These are phyloP conservation scores for Momotus momota DNA, from an alignment of 2,797 vertebrate genomes.

Conservation along the genomic window DNA sequence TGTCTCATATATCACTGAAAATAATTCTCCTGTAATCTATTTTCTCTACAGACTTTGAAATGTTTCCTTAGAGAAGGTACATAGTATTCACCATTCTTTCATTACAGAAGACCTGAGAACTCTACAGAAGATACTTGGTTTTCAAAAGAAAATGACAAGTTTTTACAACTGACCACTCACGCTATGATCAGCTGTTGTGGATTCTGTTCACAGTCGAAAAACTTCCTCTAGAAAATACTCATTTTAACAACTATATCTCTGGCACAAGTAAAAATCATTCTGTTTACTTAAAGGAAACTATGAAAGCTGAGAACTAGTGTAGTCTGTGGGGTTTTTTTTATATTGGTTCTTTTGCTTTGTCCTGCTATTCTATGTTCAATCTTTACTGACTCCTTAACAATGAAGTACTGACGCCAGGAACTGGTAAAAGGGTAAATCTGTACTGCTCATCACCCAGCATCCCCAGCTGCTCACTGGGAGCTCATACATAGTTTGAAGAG, in stretches of 20 bases:
- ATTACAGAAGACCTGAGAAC: not conserved
- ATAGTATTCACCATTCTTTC: not conserved
- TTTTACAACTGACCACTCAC: not conserved
- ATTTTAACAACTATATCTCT: not conserved
- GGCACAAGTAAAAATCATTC: not conserved
- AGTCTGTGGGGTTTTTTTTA: fast-evolving
- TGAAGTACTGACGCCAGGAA: not conserved
- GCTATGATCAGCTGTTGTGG: not conserved
- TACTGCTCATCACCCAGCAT: not conserved
- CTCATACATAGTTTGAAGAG: not conserved
- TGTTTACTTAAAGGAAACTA: not conserved
- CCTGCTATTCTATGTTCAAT: not conserved
- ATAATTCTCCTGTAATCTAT: not conserved
- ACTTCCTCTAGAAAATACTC: not conserved
- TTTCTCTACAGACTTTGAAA: not conserved
- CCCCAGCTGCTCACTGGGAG: not conserved
- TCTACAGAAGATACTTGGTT: not conserved
- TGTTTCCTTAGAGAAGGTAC: not conserved
- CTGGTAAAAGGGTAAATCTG: not conserved
- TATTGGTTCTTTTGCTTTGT: not conserved
- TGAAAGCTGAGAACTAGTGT: not conserved
- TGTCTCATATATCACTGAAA: not conserved
- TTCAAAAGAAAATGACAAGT: not conserved
- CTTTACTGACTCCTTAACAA: not conserved
- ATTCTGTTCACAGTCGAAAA: not conserved